A percentile compares a stretch with the other conserved stretches of the same genome.
Evolutionary conservation across 2,797 vertebrate genomes (phyloP).

Genomic region (Threskiornis aethiopicus): DNA sequence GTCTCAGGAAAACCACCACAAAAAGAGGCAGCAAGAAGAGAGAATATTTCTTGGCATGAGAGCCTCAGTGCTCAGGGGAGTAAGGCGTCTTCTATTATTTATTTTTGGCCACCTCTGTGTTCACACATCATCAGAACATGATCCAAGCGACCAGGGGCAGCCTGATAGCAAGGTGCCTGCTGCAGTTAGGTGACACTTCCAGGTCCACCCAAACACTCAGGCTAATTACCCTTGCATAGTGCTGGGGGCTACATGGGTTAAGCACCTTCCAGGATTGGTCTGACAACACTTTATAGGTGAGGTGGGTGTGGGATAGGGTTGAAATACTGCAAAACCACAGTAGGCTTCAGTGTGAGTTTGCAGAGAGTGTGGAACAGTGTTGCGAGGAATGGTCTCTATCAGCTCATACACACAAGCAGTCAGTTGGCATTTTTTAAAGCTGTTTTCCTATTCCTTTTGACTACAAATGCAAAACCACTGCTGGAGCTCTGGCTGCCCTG

Average conservation of each 20-base stretch:
- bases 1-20: conserved; percentile 58
- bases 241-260: not conserved
- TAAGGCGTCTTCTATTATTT: conserved; percentile 28
- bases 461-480: not conserved
- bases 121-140: conserved; percentile 64
- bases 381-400: not conserved
- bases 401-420: not conserved
- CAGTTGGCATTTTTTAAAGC: conserved; percentile 10
- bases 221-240: not conserved
- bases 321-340: not conserved
- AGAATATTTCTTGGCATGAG: conserved; percentile 43
- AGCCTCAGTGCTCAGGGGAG: not conserved
- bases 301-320: not conserved
- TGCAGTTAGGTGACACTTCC: conserved; percentile 2
- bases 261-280: not conserved
- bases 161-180: not conserved
- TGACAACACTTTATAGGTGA: not conserved
- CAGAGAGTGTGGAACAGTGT: not conserved
- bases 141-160: not conserved
- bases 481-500: not conserved
- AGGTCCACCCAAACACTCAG: not conserved
- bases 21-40: conserved; percentile 26
- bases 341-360: not conserved
- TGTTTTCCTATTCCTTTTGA: conserved; percentile 18
- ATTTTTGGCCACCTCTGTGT: conserved; percentile 61